Evolutionary conservation across 2,888 invertebrate species (phyloP), one percentile per base, ranked within the genome.

Genomic region (Pseudococcus jackbeardsleyi): DNA sequence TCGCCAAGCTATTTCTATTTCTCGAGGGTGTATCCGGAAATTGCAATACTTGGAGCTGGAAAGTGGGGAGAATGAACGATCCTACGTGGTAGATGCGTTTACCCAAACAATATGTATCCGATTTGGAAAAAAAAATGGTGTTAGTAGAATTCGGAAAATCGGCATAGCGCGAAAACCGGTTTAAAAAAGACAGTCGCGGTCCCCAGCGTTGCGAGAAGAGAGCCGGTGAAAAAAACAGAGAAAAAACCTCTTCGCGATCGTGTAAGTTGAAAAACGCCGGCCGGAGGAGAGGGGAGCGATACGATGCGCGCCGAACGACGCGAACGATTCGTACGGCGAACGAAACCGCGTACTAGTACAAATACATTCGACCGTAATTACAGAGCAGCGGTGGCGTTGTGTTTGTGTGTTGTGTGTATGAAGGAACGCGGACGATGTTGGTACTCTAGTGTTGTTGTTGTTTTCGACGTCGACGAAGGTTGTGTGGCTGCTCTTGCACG

Each of bases 71-170:
- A 33, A 33, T 2, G 1, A 33, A 33, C 26, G 26, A 33, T 33
- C 3, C 3, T 33, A 33, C 26, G 26, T 33, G 26, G 26, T 33
- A 33, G 26, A 2, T 33, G 1, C 26, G 26, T 33, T 33, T 33
- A 33, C 26, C 26, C 26, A 33, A 33, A 33, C 26, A 33, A n/a
- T 19, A 54, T 7, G n/a, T n/a, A n/a, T n/a, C 19, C 64, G 64
- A 11, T 0, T 64, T 9, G 68, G 17, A 15, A 15, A 6, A 33
- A 72, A 33, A 77, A 82, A 82, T 82, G 79, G 79, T 82, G 79
- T 82, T 82, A 82, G 79, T 82, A 82, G 79, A 82, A 82, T 82
- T 82, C 42, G 46, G 79, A 82, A 82, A 82, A 82, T 77, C 77
- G 64, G 64, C 64, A 72, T 33, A 46, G 33, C 79, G 79, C 79